Evolutionary conservation across 2,888 invertebrate species (phyloP), one percentile per base, ranked within the genome.

Genomic region (Hypselothyrea guttata): DNA sequence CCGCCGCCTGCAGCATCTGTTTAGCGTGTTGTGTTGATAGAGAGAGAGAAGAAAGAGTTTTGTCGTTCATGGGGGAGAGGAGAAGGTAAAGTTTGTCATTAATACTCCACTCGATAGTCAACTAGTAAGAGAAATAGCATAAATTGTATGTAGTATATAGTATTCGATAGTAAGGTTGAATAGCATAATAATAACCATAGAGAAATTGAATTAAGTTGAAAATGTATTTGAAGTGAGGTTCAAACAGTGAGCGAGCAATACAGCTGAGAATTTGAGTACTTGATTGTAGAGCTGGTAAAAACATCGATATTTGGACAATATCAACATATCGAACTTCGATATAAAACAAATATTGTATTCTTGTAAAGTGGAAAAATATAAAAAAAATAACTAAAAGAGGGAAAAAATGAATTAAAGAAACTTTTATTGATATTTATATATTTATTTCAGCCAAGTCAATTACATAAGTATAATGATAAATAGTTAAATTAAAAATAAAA

Each of bases 1-100:
- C 88, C 87, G 84, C 86, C 87, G 87, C 87, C 88, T 83, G 88
- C 88, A 79, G 88, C 88, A 88, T 88, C 88, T 88, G 88, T 88
- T 73, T 77, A 84, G 84, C 87, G 84, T 86, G 86, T 71, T 86
- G 86, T 71, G 44, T 38, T 13, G 16, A 16, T n/a, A 22, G 22
- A 22, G 22, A 22, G 3, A 5, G 5, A 5, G 5, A 5, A 22
- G 22, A 22, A 5, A 60, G 33, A 22, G 22, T 22, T 49, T 64
- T 65, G 44, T 63, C 35, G 47, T 30, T 15, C 12, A 9, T 40
- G 47, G 49, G 54, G 66, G 73, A 71, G 54, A 75, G 81, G 70
- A 86, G 65, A 84, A 63, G 64, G 68, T 60, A 71, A 74, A 79
- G 66, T 71, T 65, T 65, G 31, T 55, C 66, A 85, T 85, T 85